Base-by-base conservation (phyloP, 2,888 invertebrate genomes). In the Pristionchus exspectatus region DNA sequence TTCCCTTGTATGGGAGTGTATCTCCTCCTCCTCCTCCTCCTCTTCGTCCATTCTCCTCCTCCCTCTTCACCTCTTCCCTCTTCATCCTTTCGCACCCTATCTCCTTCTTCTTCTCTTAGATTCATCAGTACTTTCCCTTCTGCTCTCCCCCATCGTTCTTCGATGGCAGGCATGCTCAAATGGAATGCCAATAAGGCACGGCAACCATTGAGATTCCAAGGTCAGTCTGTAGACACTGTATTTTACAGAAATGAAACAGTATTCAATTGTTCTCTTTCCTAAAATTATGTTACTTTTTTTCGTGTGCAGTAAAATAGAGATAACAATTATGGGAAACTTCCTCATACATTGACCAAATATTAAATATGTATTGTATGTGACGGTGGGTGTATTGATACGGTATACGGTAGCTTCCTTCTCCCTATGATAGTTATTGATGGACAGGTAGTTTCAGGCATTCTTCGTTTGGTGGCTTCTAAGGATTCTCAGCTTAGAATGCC, bases 121-220 rank as follows among this genome's bases (percentile, higher is more conserved):
- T 84, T 56, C 84, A 72, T 30, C 69, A 69, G n/a, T 21, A 14
- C 12, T 50, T 54, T 83, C 83, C 54, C 38, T 18, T n/a, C 33
- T 84, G 84, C 56, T 84, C 81, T 81, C 30, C 77, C 27, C 21
- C 54, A 30, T 84, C 33, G 16, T 27, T 84, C n/a, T 9, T 14
- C 54, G 7, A 87, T 87, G 87, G 87, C 87, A 9, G 87, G 87
- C 12, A 87, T 87, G 54, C 56, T 87, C 27, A 54, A 69, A 24
- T 87, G 87, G 87, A 87, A 87, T 63, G 30, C 69, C 50, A 56
- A 69, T n/a, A 87, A 87, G 87, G 69, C 87, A 30, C 44, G 87
- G 38, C 69, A 87, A 54, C 74, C 87, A 30, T 50, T 87, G 38
- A 69, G 87, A 74, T 87, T 87, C 56, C 87, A 87, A 72, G 87